Base-by-base conservation (phyloP, 2,113 vertebrate species). In the Pholis gunnellus region DNA sequence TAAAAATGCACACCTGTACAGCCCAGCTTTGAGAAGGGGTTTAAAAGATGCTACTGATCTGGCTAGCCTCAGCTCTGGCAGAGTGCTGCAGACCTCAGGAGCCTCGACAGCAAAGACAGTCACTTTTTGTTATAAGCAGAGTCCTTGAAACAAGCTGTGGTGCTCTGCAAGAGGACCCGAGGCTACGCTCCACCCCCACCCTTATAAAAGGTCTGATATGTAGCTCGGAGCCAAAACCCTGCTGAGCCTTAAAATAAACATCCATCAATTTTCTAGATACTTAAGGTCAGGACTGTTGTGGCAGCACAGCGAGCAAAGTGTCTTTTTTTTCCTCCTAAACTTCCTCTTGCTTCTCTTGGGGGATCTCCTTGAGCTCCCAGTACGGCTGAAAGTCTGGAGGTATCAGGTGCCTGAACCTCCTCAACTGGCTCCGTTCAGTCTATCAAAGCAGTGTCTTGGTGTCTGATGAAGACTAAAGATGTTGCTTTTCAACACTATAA, bases 221-320 rank as follows among this genome's bases (percentile, higher is more conserved):
- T 69, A 84, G 80, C 72, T 75, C 36, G 2, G 75, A 87, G 90
- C 75, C 74, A 73, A 82, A 78, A 68, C 81, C 78, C 75, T 18
- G 22, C 81, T 50, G 78, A 87, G 69, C 61, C 76, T 80, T 76
- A 87, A 78, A 89, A 86, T 85, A 87, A 90, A 90, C 86, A 88
- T 63, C 85, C 83, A 78, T 82, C 87, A 70, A 63, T 81, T 87
- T 74, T 72, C 83, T 59, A 50, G 66, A 79, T 83, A 46, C 67
- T 79, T 81, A 38, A 81, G 71, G 76, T 83, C 66, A 83, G 70
- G 72, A 63, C 63, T 75, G 64, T 78, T 44, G 67, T 72, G 74
- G 75, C 67, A 79, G 59, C 78, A 80, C 40, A 50, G 78, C 11
- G 10, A 75, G 70, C 44, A 6, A 29, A 66, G 46, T 20, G 44